These are phyloP conservation scores for Sturnus vulgaris DNA, from an alignment of 2,113 vertebrate species.

Conservation along the genomic window DNA sequence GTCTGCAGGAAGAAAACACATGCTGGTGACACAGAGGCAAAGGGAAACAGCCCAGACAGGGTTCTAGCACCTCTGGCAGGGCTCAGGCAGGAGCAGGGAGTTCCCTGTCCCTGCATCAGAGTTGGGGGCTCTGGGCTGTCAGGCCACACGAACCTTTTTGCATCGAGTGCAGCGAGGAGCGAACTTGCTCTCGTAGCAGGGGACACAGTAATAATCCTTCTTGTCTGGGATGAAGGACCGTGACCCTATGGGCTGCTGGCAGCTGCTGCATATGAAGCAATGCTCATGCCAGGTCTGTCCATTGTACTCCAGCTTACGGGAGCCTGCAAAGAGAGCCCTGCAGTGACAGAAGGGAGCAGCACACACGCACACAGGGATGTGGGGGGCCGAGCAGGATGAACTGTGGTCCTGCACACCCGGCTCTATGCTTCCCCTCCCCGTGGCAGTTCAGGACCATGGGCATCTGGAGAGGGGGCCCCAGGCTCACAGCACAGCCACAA, in stretches of 20 bases:
- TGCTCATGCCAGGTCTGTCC: constrained; percentile 96
- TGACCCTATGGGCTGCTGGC: constrained; percentile 94
- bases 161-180: constrained; percentile 95
- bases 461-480: neutral
- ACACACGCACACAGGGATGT: accelerated
- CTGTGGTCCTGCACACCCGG: neutral
- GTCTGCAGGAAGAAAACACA: constrained; percentile 70
- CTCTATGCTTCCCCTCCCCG: neutral
- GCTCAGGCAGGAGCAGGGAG: neutral
- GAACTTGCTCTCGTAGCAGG: constrained; percentile 97
- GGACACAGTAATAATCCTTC: constrained; percentile 94
- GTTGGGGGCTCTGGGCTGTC: neutral
- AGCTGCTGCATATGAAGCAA: constrained; percentile 96
- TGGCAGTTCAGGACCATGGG: neutral
- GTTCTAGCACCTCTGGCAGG: neutral
- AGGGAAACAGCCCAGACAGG: accelerated
- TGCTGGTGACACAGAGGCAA: neutral
- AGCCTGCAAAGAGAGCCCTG: constrained; percentile 75
- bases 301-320: constrained; percentile 93
- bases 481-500: neutral
- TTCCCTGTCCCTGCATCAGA: neutral
- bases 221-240: constrained; percentile 98
- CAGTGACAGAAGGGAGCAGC: neutral
- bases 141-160: constrained; percentile 82
- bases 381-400: neutral